Base-by-base conservation (phyloP, 2,797 vertebrate species). In the Neostethus bicornis region DNA sequence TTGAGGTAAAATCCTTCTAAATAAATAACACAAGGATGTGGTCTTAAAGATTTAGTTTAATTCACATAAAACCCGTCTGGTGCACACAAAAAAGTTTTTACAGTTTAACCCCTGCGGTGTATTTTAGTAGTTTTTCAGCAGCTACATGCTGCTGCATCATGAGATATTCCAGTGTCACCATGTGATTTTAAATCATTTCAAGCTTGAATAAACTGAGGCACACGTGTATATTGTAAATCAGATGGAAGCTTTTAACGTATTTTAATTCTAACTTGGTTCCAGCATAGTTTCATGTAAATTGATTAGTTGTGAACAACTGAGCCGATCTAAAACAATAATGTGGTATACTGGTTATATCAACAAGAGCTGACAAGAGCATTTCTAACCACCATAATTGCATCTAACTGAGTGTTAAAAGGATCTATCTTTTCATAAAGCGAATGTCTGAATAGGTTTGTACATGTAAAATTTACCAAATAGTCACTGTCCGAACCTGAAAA, bases 391-490 rank as follows among this genome's bases (percentile, higher is more conserved):
- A 14, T 29, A 58, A 51, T 20, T 5, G 8, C 14, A 17, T 19
- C 16, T 21, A 35, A 56, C 19, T 31, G 4, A 20, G 7, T 7
- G 8, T 11, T 19, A 23, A 26, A 4, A 1, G n/a, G 19, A 1
- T 31, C 38, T 20, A 32, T 13, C 14, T 31, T 23, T 45, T 17
- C 14, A 34, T 29, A 21, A 35, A 51, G 16, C 13, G 11, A 5
- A 21, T 21, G 9, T 41, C 10, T 21, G 10, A 20, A 41, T 41
- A 45, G 58, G 7, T 59, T 61, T 66, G 72, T 35, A 62, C 42
- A 19, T 10, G 42, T 5, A 69, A 53, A 48, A 39, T 25, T 74
- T 74, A 67, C 71, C 67, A 83, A 77, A 83, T 73, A 77, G 62
- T 67, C 44, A 51, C 52, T 67, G 75, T 79, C 73, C 49, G 50